Conservation (phyloP, 2,113 vertebrate genomes). For the Ptilonorhynchus violaceus region DNA sequence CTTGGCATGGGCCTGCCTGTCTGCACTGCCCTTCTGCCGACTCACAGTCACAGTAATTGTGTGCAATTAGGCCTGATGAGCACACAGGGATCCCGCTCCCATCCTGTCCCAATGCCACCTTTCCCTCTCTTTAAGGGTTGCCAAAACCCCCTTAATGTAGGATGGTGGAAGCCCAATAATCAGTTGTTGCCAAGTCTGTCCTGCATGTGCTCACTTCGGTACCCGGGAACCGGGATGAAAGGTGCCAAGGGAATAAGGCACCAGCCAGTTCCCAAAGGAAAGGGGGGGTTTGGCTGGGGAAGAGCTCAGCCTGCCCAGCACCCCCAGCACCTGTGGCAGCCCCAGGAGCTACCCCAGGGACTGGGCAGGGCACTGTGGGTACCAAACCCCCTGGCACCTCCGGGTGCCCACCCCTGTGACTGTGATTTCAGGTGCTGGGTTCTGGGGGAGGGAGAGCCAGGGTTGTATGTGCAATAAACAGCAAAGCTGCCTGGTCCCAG, state of each 20-base stretch:
- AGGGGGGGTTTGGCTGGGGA: not conserved
- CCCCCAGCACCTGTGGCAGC: not conserved
- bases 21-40: not conserved
- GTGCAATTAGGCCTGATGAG: fast-evolving
- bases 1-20: fast-evolving
- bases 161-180: not conserved
- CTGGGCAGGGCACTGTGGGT: fast-evolving
- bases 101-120: fast-evolving
- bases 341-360: not conserved
- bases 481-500: conserved; percentile 46
- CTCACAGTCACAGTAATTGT: fast-evolving
- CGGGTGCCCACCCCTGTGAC: fast-evolving
- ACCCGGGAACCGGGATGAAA: not conserved
- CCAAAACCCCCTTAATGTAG: not conserved
- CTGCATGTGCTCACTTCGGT: fast-evolving
- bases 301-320: not conserved
- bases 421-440: fast-evolving
- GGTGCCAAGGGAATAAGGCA: fast-evolving
- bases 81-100: fast-evolving
- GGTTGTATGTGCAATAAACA: conserved; percentile 15
- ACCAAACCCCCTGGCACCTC: fast-evolving
- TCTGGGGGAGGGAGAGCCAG: not conserved
- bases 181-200: not conserved
- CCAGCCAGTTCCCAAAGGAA: not conserved
- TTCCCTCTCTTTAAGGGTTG: no score